Evolutionary conservation across 2,888 invertebrate species (phyloP).

Genomic region (Ernsta delagoae): DNA sequence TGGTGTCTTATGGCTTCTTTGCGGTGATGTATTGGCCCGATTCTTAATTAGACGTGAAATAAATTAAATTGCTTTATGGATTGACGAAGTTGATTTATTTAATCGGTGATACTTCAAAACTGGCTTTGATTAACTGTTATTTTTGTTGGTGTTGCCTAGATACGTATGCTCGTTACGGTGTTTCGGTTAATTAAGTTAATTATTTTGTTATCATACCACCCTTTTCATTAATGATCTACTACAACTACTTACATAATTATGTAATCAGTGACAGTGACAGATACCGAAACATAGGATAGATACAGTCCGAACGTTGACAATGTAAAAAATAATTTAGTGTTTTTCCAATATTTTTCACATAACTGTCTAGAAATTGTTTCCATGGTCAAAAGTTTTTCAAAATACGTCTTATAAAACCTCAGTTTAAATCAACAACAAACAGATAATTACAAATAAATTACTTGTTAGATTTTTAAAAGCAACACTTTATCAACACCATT

Average conservation of each 20-base stretch:
- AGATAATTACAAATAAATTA: neutral
- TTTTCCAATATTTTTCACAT: too few relatives aligned
- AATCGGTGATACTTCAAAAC: conserved; percentile 36
- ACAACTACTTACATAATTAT: too few relatives aligned
- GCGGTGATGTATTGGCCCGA: conserved; percentile 47
- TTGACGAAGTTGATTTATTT: conserved; percentile 42
- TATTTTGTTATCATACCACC: neutral
- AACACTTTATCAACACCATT: neutral
- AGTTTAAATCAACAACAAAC: neutral
- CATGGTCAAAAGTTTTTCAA: too few relatives aligned
- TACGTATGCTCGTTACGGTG: conserved; percentile 4
- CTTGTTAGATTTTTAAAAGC: neutral
- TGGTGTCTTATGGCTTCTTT: conserved; percentile 49
- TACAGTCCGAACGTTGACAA: too few relatives aligned
- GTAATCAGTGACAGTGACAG: too few relatives aligned
- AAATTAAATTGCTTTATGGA: conserved; percentile 48
- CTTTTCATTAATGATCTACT: too few relatives aligned
- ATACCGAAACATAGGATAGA: too few relatives aligned
- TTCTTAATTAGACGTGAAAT: conserved; percentile 50
- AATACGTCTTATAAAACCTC: too few relatives aligned
- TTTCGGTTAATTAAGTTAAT: neutral
- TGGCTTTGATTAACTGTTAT: conserved; percentile 32
- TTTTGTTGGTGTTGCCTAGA: conserved; percentile 20
- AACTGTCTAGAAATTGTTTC: too few relatives aligned
- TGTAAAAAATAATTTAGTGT: too few relatives aligned